Base-by-base conservation (phyloP, 2,888 invertebrate species). In the Polyommatus icarus region DNA sequence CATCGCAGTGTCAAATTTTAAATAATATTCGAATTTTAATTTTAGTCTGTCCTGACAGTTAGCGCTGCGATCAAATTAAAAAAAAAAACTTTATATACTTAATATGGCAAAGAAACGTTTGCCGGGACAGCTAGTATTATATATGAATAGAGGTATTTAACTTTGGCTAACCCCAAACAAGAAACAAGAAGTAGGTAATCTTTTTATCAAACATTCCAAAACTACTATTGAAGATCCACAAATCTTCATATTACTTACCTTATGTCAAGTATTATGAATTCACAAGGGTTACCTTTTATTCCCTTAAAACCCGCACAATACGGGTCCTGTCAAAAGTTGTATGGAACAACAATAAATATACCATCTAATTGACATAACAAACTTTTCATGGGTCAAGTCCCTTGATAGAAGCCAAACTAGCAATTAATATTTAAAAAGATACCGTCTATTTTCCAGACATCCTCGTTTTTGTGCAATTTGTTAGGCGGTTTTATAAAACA, bases 371-470 rank as follows among this genome's bases (percentile, higher is more conserved):
- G 73, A 46, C 73, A 73, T 46, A 46, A 73, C 73, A 73, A 73
- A 73, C 73, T 73, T 73, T 36, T 29, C 40, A 67, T 67, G 61
- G n/a, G 36, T 72, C n/a, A 40, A n/a, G 36, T 71, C 46, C 72
- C 72, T 36, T 72, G 72, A 40, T 15, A 20, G 40, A 24, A 72
- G 20, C 72, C 46, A 46, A 32, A 50, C 57, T 18, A 40, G 57
- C 15, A 18, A 73, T 81, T 79, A 80, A 81, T 81, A 81, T 81
- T 81, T 81, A 81, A 81, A 81, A 80, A 79, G 79, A 79, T 80
- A 79, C 79, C 77, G 80, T 81, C 80, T 81, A 78, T 76, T 40
- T 32, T 78, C 76, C 75, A 77, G 76, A 78, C 76, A 78, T 78
- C 20, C 75, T 78, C 77, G 77, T 75, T 29, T 67, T 20, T 77